Percentiles rank a stretch among this genome's conserved stretches.
Evolutionary conservation across 2,888 invertebrate species (phyloP).

Genomic region (Caenorhabditis sp.): DNA sequence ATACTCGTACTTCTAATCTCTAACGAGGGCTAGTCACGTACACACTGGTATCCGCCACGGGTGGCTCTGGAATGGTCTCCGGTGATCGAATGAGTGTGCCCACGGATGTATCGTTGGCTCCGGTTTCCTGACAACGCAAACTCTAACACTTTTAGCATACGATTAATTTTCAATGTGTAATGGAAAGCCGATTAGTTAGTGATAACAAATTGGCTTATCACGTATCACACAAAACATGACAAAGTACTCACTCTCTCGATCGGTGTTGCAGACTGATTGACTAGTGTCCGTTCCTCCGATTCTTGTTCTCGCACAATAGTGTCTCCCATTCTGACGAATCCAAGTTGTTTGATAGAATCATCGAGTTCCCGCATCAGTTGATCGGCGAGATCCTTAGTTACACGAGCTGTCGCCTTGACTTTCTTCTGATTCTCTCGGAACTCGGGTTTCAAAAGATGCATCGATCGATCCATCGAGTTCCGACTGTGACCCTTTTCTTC

Average conservation of each 20-base stretch:
- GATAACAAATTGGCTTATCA: conserved; percentile 14
- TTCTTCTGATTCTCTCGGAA: conserved; percentile 30
- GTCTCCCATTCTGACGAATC: conserved; percentile 42
- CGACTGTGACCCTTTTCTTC: conserved; percentile 29
- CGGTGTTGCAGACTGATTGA: conserved; percentile 3
- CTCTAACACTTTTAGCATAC: conserved; percentile 1
- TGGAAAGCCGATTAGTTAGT: conserved; percentile 25
- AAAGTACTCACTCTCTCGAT: conserved; percentile 2
- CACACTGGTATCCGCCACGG: conserved; percentile 15
- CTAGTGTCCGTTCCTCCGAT: conserved; percentile 10
- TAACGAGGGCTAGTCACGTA: conserved; percentile 11
- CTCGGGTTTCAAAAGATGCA: conserved; percentile 36
- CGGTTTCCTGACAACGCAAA: conserved; percentile 6
- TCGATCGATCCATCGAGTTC: conserved; percentile 36
- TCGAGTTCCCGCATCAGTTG: conserved; percentile 37
- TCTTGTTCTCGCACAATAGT: conserved; percentile 18
- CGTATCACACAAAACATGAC: not conserved
- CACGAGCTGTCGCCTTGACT: conserved; percentile 20
- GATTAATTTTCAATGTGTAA: conserved; percentile 15
- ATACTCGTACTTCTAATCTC: not conserved
- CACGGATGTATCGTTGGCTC: not conserved
- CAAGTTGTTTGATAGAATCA: conserved; percentile 6
- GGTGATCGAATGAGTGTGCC: not conserved
- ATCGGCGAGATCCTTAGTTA: conserved; percentile 12
- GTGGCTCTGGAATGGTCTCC: not conserved